A percentile compares a stretch with the other conserved stretches of the same genome.
These are phyloP conservation scores for Tetragnatha versicolor DNA, from an alignment of 1,140 invertebrate genomes.

Conservation along the genomic window DNA sequence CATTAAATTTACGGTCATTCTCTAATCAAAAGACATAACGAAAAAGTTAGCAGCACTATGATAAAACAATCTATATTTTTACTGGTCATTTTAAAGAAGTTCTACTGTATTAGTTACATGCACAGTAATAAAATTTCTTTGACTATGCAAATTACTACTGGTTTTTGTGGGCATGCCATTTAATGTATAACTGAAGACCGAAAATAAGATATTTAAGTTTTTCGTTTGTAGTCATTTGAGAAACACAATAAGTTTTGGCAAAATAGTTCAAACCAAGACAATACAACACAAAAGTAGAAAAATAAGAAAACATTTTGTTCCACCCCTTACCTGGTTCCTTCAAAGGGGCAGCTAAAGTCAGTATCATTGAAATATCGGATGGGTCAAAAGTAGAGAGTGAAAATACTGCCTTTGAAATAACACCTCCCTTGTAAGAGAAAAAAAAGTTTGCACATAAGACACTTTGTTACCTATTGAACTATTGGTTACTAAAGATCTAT, in stretches of 20 bases:
- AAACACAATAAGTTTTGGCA: background rate
- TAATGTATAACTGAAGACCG: too few relatives aligned
- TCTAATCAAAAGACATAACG: too few relatives aligned
- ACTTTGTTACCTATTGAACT: background rate
- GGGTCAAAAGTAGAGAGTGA: slow-evolving; percentile 31
- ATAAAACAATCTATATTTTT: too few relatives aligned
- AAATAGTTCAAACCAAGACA: background rate
- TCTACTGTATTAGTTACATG: too few relatives aligned
- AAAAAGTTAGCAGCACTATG: too few relatives aligned
- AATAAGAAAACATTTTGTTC: background rate
- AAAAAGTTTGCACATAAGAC: background rate
- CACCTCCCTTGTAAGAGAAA: slow-evolving; percentile 36
- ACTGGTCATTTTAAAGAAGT: too few relatives aligned
- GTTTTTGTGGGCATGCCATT: too few relatives aligned
- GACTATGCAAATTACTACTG: too few relatives aligned
- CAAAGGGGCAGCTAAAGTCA: slow-evolving; percentile 35
- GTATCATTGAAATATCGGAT: slow-evolving; percentile 28
- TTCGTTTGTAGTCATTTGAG: background rate
- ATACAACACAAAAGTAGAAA: background rate
- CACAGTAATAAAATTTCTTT: too few relatives aligned
- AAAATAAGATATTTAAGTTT: too few relatives aligned
- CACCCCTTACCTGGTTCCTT: slow-evolving; percentile 31
- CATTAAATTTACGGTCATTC: too few relatives aligned
- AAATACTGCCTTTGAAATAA: slow-evolving; percentile 19
- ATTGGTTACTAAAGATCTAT: too few relatives aligned